Base-by-base conservation (phyloP, 2,888 invertebrate genomes). In the Escarpia spicata region DNA sequence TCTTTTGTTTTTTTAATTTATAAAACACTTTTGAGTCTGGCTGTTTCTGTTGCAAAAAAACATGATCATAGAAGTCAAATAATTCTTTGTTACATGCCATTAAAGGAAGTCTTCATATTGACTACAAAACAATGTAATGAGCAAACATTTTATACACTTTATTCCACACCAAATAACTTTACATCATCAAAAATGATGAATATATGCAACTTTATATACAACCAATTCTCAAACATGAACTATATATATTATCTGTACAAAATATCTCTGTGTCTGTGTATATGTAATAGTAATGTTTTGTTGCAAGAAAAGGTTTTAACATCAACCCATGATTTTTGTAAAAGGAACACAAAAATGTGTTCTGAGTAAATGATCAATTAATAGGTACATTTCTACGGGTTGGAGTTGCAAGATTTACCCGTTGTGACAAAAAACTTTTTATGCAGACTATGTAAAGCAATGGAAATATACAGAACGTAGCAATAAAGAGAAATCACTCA, bases 201-300 rank as follows among this genome's bases (percentile, higher is more conserved):
- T 75, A n/a, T 75, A 75, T 75, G n/a, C 75, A 75, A 75, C n/a
- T 75, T 15, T 75, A 75, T 75, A n/a, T 75, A 75, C 75, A 75
- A 75, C 26, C 3, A 75, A n/a, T 75, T 75, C 75, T 75, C 75
- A 75, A 75, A 75, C n/a, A 75, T 26, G 75, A 75, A 75, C 2
- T 75, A 75, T 75, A 75, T 75, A 75, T 52, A 52, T 26, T 19
- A 6, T 75, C n/a, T 75, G 75, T 75, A 75, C 75, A 75, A 75
- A 4, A 75, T n/a, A 75, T 75, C 75, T 75, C 52, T 52, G 52
- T 52, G 12, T 52, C 9, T 52, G 2, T 52, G 10, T 52, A 52
- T 45, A 45, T 52, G 15, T 52, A 52, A 52, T 15, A 52, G 52
- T 52, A 52, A 12, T 52, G 52, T 52, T 26, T 75, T 75, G 75